Conservation (phyloP, 2,113 vertebrate species). For the Pelecanus crispus region DNA sequence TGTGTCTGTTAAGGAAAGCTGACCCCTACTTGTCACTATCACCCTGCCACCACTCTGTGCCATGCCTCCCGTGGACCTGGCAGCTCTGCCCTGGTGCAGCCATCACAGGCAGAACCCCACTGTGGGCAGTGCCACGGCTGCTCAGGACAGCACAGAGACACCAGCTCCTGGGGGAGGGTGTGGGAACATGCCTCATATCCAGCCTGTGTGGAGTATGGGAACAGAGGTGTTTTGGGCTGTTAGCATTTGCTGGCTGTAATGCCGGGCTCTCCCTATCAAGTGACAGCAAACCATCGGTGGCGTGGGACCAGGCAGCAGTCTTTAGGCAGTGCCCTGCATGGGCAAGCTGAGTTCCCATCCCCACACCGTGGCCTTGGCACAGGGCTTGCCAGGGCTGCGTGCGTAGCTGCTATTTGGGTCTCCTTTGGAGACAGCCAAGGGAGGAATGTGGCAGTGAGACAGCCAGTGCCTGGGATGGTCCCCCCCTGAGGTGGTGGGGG, state of each 20-base stretch:
- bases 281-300: neutral
- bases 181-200: neutral
- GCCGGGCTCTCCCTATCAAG: neutral
- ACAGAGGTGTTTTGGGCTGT: neutral
- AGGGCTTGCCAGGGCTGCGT: neutral
- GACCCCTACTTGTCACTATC: neutral
- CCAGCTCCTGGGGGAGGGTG: neutral
- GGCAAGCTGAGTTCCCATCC: neutral
- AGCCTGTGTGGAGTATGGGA: neutral
- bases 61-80: accelerated
- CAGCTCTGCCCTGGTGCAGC: neutral
- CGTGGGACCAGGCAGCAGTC: neutral
- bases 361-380: neutral
- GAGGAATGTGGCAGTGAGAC: accelerated
- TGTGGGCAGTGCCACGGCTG: accelerated
- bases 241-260: neutral
- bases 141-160: neutral
- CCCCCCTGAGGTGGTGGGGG: neutral
- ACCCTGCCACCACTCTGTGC: neutral
- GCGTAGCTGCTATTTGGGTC: neutral
- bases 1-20: neutral
- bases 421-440: neutral
- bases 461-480: accelerated
- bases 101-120: neutral
- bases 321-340: neutral